Conservation (phyloP, 2,797 vertebrate genomes). For the Enteromius anoplus region DNA sequence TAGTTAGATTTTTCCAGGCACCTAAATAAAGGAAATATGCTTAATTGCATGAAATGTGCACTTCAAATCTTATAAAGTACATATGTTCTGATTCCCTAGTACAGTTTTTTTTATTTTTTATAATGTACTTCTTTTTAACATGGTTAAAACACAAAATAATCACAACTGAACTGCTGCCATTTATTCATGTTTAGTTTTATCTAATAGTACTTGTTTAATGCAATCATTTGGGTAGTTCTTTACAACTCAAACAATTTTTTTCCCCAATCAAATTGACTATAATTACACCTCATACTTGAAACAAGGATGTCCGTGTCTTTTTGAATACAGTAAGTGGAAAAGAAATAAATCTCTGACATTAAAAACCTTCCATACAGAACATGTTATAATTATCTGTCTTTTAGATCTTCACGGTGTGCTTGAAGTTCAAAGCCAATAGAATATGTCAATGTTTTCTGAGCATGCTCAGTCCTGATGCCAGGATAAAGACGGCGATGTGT, state of each 20-base stretch:
- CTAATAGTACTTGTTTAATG: background rate
- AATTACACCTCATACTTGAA: conserved; percentile 10
- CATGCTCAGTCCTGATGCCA: conserved; percentile 15
- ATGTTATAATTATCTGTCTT: conserved; percentile 42
- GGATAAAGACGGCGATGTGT: background rate
- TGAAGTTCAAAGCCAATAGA: conserved; percentile 38
- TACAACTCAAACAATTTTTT: background rate
- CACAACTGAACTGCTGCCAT: background rate
- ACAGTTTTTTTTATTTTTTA: background rate
- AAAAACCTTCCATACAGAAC: conserved; percentile 6
- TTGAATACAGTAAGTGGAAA: conserved; percentile 23
- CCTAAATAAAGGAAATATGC: background rate
- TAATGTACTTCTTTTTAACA: background rate
- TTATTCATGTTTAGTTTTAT: conserved; percentile 3
- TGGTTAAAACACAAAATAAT: background rate
- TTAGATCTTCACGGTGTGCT: conserved; percentile 27
- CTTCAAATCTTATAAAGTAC: background rate
- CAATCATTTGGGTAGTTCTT: background rate
- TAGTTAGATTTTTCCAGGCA: background rate
- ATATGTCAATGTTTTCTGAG: conserved; percentile 27
- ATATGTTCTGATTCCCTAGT: background rate
- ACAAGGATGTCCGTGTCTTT: conserved; percentile 9
- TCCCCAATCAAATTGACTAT: conserved; percentile 9
- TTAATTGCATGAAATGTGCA: background rate
- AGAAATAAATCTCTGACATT: conserved; percentile 34